phyloP scores from a whole-genome alignment of 2,888 invertebrate species.

The Drosophila testacea region DNA sequence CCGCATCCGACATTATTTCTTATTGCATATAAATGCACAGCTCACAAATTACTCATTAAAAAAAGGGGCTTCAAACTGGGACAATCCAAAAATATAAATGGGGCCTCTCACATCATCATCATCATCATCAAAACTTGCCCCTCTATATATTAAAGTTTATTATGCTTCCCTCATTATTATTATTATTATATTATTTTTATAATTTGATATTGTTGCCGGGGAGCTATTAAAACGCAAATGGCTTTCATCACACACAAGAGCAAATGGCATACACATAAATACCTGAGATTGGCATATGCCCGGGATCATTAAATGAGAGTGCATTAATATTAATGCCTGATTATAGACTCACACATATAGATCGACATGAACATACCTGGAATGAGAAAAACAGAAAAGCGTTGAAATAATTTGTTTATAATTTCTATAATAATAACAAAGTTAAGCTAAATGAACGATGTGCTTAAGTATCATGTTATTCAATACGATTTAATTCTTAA shows the following conservation, averaged over 20 bases:
- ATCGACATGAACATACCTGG: conserved; percentile 42
- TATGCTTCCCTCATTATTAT: conserved; percentile 19
- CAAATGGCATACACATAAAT: conserved; percentile 40
- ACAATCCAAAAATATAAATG: background rate
- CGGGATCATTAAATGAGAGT: conserved; percentile 50
- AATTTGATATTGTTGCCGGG: conserved; percentile 31
- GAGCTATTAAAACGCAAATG: conserved; percentile 41
- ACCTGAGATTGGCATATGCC: conserved; percentile 58
- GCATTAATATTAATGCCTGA: conserved; percentile 50
- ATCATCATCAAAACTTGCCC: background rate
- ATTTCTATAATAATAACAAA: conserved; percentile 49
- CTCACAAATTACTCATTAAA: conserved; percentile 34
- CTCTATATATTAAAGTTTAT: conserved; percentile 5
- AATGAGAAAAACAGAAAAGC: conserved; percentile 29
- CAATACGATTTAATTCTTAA: background rate
- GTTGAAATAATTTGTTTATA: conserved; percentile 38
- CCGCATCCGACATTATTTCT: conserved; percentile 12
- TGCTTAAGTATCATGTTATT: conserved; percentile 1
- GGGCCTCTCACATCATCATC: conserved; percentile 8
- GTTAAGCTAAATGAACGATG: conserved; percentile 7
- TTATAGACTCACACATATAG: conserved; percentile 24
- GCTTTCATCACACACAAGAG: conserved; percentile 45
- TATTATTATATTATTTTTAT: conserved; percentile 3
- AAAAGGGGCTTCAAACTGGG: conserved; percentile 18
- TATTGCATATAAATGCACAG: conserved; percentile 23